Evolutionary conservation across 1,140 invertebrate species (phyloP).

Genomic region (Contarinia nasturtii): DNA sequence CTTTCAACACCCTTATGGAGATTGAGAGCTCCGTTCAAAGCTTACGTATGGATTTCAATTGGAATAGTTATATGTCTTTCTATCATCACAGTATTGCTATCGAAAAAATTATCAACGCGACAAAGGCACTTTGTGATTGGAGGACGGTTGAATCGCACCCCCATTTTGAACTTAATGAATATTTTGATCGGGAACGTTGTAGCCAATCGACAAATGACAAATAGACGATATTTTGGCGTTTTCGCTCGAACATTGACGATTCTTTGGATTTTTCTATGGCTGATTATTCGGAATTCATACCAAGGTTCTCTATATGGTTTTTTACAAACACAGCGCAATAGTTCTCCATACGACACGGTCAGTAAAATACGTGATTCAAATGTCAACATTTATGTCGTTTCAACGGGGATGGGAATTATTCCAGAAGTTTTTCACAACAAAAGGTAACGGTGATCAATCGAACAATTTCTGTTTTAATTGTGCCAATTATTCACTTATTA

Average conservation of each 20-base stretch:
- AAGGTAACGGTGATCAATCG: too few relatives aligned
- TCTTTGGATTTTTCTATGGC: not conserved
- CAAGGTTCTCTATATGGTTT: not conserved
- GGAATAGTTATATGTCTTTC: not conserved
- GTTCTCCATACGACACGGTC: not conserved
- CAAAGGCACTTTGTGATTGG: not conserved
- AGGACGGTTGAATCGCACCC: not conserved
- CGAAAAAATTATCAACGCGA: not conserved
- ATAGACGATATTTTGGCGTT: not conserved
- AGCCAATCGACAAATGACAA: not conserved
- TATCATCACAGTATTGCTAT: not conserved
- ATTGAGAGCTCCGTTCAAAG: not conserved
- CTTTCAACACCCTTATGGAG: not conserved
- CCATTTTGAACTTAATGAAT: not conserved
- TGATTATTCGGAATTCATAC: not conserved
- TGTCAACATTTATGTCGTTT: too few relatives aligned
- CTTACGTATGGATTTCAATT: not conserved
- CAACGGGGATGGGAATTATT: too few relatives aligned
- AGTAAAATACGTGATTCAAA: not conserved
- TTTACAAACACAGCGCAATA: not conserved
- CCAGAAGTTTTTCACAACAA: too few relatives aligned
- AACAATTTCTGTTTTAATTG: too few relatives aligned
- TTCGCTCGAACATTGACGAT: not conserved
- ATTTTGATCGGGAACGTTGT: not conserved
- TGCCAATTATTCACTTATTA: too few relatives aligned